A percentile compares a stretch with the other conserved stretches of the same genome.
Evolutionary conservation across 2,113 vertebrate species (phyloP).

Genomic region (Sebastes fasciatus): DNA sequence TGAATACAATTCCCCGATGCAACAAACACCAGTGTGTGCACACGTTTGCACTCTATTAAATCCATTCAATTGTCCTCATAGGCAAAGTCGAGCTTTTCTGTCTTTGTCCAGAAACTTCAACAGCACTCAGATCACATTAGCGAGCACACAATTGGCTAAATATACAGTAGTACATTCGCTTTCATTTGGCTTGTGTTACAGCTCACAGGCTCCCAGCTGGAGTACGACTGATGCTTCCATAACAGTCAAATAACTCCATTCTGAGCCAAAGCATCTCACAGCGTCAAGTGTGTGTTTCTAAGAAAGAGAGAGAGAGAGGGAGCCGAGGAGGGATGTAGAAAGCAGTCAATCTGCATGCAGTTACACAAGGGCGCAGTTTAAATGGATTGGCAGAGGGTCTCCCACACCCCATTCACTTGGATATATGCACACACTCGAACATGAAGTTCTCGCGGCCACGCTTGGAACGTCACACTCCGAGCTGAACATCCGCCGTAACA

Average conservation of each 20-base stretch:
- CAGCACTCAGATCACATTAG: constrained; percentile 61
- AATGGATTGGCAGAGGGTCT: constrained; percentile 71
- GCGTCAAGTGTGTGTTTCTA: constrained; percentile 20
- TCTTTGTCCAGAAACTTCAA: constrained; percentile 59
- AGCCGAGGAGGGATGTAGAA: constrained; percentile 39
- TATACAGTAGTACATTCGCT: constrained; percentile 47
- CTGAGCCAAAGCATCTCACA: constrained; percentile 49
- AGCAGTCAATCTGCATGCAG: constrained; percentile 62
- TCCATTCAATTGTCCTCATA: constrained; percentile 42
- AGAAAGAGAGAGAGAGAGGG: constrained; percentile 31
- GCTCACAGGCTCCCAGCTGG: constrained; percentile 59
- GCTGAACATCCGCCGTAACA: constrained; percentile 52
- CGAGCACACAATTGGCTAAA: constrained; percentile 50
- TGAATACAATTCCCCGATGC: background rate
- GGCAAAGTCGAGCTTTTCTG: constrained; percentile 51
- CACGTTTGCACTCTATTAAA: constrained; percentile 35
- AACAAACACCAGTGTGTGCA: background rate
- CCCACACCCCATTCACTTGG: constrained; percentile 44
- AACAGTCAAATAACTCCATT: constrained; percentile 53
- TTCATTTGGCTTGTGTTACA: constrained; percentile 62
- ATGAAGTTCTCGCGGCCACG: constrained; percentile 46
- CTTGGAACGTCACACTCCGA: constrained; percentile 48
- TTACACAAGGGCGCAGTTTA: constrained; percentile 62
- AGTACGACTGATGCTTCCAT: constrained; percentile 48
- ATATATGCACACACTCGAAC: constrained; percentile 45